Conservation (phyloP, 2,888 invertebrate species). For the Torymus auratus region DNA sequence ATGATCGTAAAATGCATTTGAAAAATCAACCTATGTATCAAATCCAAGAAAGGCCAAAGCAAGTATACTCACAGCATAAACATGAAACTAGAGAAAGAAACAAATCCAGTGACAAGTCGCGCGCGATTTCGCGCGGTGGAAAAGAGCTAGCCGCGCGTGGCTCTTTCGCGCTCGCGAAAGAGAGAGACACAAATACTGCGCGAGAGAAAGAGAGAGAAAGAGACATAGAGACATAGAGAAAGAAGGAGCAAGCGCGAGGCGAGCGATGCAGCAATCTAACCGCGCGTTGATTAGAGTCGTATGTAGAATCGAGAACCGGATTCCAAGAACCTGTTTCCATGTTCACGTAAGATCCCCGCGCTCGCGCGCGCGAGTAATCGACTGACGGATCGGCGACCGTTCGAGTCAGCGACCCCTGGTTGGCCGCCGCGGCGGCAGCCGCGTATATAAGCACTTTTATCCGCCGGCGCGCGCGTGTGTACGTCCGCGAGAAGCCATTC, state of each 20-base stretch:
- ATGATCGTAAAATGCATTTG: too few relatives aligned
- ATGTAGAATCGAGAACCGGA: constrained; percentile 77
- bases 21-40: too few relatives aligned
- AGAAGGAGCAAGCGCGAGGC: constrained; percentile 72
- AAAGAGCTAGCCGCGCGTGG: neutral
- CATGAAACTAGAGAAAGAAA: constrained; percentile 1
- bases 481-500: neutral
- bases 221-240: constrained; percentile 52
- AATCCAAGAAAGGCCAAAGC: too few relatives aligned
- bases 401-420: constrained; percentile 75
- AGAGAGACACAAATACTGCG: constrained; percentile 28
- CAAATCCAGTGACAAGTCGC: constrained; percentile 29
- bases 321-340: constrained; percentile 77
- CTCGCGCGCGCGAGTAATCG: constrained; percentile 71
- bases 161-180: constrained; percentile 25
- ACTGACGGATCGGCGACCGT: constrained; percentile 77
- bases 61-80: too few relatives aligned
- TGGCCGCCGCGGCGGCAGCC: neutral
- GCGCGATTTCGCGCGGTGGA: neutral
- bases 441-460: neutral
- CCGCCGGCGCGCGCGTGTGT: neutral
- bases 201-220: constrained; percentile 32
- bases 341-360: constrained; percentile 76
- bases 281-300: constrained; percentile 77
- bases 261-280: constrained; percentile 76